Percentiles rank a stretch among this genome's conserved stretches.
These are phyloP conservation scores for Malurus alboscapulatus DNA, from an alignment of 2,113 vertebrate species.

Conservation along the genomic window DNA sequence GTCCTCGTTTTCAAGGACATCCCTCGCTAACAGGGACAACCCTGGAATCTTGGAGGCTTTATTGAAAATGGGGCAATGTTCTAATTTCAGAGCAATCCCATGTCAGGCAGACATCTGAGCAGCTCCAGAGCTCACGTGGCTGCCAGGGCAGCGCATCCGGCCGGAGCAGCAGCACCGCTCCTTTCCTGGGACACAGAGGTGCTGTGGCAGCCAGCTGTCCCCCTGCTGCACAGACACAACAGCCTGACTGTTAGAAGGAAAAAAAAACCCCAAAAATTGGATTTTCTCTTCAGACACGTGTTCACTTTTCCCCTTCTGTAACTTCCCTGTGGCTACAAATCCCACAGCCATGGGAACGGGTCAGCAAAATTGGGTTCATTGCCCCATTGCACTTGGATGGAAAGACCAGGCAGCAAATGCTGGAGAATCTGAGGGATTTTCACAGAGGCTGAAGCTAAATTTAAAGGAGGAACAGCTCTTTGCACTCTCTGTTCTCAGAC, in stretches of 20 bases:
- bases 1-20: slow-evolving; percentile 58
- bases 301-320: background rate
- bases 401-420: background rate
- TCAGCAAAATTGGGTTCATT: background rate
- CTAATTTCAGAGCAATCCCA: slow-evolving; percentile 50
- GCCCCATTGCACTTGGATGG: background rate
- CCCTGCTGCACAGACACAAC: background rate
- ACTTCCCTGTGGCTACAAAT: background rate
- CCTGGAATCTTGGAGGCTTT: slow-evolving; percentile 27
- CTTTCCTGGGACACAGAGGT: rapidly evolving
- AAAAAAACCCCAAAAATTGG: background rate
- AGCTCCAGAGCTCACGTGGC: background rate
- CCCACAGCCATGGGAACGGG: background rate
- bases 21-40: slow-evolving; percentile 50
- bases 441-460: background rate
- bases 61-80: slow-evolving; percentile 41
- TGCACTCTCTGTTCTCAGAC: slow-evolving; percentile 1
- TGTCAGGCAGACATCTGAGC: background rate
- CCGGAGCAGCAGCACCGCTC: background rate
- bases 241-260: too few relatives aligned
- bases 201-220: background rate
- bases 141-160: background rate
- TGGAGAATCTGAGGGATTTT: background rate
- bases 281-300: background rate
- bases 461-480: slow-evolving; percentile 6